Conservation (phyloP, 2,888 invertebrate genomes). For the Melanotus villosus region DNA sequence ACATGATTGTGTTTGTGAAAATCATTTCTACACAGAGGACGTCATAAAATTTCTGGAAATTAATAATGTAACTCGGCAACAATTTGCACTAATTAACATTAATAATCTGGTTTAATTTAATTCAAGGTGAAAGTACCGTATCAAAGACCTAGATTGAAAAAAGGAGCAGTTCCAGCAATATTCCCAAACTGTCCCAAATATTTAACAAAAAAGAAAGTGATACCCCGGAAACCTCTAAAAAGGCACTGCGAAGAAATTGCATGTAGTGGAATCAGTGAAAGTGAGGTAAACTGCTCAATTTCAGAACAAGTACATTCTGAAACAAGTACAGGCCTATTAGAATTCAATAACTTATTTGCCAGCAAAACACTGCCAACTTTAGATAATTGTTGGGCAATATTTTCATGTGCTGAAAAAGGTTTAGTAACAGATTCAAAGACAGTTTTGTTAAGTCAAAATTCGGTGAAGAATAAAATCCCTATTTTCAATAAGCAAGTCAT, state of each 20-base stretch:
- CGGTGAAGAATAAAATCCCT: too few species aligned
- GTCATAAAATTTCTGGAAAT: not conserved
- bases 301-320: too few species aligned
- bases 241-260: not conserved
- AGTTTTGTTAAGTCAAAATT: too few species aligned
- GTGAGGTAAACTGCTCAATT: not conserved
- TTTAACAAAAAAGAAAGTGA: not conserved
- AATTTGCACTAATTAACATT: not conserved
- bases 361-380: too few species aligned
- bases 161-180: not conserved
- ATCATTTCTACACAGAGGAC: not conserved
- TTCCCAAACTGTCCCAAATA: constrained; percentile 5
- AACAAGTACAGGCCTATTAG: too few species aligned
- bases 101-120: not conserved
- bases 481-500: too few species aligned
- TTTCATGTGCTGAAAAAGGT: too few species aligned
- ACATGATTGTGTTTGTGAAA: not conserved
- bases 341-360: too few species aligned
- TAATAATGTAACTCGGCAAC: not conserved
- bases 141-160: not conserved
- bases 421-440: too few species aligned
- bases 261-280: not conserved
- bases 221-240: not conserved
- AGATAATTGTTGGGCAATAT: too few species aligned
- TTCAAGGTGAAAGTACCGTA: not conserved